Evolutionary conservation across 2,797 vertebrate genomes (phyloP).

Genomic region (Lepilemur septentrionalis): DNA sequence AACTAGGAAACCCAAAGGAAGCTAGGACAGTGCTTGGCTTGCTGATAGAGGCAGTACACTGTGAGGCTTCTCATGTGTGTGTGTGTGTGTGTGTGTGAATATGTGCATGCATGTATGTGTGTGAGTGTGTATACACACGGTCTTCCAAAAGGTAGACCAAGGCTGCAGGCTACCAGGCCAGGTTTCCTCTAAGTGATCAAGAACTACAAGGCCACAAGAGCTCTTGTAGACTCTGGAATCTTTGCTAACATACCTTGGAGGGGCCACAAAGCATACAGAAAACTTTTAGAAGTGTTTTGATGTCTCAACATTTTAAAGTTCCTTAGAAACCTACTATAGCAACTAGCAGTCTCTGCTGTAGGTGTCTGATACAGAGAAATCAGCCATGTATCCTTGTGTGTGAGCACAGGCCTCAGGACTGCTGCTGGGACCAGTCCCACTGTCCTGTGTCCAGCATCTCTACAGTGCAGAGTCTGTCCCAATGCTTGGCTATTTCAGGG

Average conservation of each 20-base stretch:
- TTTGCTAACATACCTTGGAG: neutral
- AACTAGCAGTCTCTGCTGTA: neutral
- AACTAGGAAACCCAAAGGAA: neutral
- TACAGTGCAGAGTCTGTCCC: neutral
- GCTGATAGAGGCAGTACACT: neutral
- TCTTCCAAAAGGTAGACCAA: neutral
- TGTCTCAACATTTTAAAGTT: neutral
- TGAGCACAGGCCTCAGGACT: neutral
- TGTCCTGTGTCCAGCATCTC: neutral
- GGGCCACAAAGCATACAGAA: neutral
- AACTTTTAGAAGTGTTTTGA: neutral
- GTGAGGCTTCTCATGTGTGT: neutral
- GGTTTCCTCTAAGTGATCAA: neutral
- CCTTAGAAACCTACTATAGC: neutral
- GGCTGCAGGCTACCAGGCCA: neutral
- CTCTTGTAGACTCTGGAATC: neutral
- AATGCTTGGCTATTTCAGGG: neutral
- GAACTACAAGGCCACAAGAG: neutral
- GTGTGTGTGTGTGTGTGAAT: neutral
- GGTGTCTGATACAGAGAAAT: neutral
- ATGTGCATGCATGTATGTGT: fast-evolving
- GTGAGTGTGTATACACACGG: fast-evolving
- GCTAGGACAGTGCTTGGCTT: neutral
- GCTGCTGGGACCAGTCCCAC: neutral
- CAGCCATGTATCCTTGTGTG: fast-evolving